phyloP scores from a whole-genome alignment of 2,888 invertebrate genomes.

The Nephrotoma appendiculata region DNA sequence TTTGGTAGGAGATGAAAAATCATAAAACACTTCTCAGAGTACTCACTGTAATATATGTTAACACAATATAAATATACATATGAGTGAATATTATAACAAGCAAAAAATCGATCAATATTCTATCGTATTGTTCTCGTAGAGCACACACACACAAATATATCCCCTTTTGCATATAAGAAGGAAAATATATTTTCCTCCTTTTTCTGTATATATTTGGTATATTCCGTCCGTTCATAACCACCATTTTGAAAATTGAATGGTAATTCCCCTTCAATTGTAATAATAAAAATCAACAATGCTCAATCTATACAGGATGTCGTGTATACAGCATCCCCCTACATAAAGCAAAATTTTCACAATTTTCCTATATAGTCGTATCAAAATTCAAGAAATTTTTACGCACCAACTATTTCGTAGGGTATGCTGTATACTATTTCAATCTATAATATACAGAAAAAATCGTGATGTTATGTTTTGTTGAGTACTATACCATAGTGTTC shows the following conservation, averaged over 20 bases:
- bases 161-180: not conserved
- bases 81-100: not conserved
- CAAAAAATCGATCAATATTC: constrained; percentile 1
- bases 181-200: not conserved
- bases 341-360: not conserved
- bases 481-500: not conserved
- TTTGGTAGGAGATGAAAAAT: not conserved
- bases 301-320: not conserved
- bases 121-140: not conserved
- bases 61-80: not conserved
- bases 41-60: not conserved
- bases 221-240: not conserved
- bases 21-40: not conserved
- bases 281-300: not conserved
- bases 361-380: not conserved
- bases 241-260: not conserved
- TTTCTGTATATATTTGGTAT: not conserved
- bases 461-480: not conserved
- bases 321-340: not conserved
- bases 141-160: not conserved
- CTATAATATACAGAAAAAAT: not conserved
- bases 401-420: not conserved
- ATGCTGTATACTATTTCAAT: not conserved
- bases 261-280: not conserved
- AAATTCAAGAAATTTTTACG: not conserved